Base-by-base conservation (phyloP, 2,888 invertebrate genomes). In the Hydriomena furcata region DNA sequence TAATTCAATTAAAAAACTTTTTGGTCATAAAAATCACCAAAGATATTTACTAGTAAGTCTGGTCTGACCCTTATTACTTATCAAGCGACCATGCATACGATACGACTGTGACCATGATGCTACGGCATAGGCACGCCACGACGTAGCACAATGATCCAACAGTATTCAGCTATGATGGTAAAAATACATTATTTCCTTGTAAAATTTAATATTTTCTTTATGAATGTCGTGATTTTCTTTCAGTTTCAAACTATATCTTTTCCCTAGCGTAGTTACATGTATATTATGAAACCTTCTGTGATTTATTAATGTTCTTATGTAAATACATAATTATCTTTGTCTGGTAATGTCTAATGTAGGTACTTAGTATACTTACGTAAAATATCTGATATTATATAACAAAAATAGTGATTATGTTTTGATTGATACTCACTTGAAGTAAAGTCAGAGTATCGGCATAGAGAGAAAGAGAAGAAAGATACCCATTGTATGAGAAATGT, bases 201-300 rank as follows among this genome's bases (percentile, higher is more conserved):
- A n/a, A 7, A 17, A 17, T 31, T 31, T 3, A 27, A 20, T 17
- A 32, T 32, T 25, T 31, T 31, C 2, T n/a, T 13, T 23, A 40
- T 31, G 31, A 3, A 24, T 25, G 37, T 21, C 3, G n/a, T 43
- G 7, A 25, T 13, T 38, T 30, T 20, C 44, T 40, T 34, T 13
- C n/a, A 30, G n/a, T 36, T 34, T 10, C 7, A 10, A n/a, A 38
- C 0, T 23, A 13, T 47, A 30, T 13, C 27, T 28, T 23, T 34
- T 38, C 10, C 41, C 10, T 52, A 43, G 38, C 10, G 31, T 52
- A 48, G 35, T 35, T 37, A 36, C 38, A 32, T 25, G 35, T 48
- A 40, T 43, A 49, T 50, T 36, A 47, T 47, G 27, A 50, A 55
- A 55, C 50, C 50, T 51, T 55, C 54, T 55, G 55, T 55, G 55